These are phyloP conservation scores for Cynopterus brachyotis DNA, from an alignment of 2,113 vertebrate genomes.

Conservation along the genomic window DNA sequence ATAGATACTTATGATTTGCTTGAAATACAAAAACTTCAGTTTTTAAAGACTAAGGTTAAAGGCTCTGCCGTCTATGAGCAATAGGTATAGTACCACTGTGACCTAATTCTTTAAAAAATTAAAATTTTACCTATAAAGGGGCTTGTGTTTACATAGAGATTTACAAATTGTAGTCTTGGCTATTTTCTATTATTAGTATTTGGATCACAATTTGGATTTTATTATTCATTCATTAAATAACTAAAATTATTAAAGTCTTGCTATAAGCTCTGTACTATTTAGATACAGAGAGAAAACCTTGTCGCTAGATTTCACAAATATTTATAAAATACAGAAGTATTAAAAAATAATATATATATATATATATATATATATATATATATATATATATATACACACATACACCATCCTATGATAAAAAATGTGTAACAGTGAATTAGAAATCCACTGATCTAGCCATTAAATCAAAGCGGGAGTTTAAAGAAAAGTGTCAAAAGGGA, in stretches of 20 bases:
- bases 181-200: constrained; percentile 11
- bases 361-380: neutral
- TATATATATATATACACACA: neutral
- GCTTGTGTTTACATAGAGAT: neutral
- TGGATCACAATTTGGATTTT: neutral
- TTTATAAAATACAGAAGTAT: neutral
- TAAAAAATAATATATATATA: neutral
- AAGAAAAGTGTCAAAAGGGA: neutral
- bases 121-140: neutral
- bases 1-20: neutral
- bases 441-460: neutral
- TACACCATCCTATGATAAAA: neutral
- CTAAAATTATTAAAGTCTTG: neutral
- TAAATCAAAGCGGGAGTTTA: neutral
- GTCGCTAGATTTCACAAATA: neutral
- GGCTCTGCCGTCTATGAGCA: neutral
- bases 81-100: neutral
- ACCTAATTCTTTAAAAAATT: neutral
- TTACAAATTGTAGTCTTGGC: neutral
- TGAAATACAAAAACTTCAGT: neutral
- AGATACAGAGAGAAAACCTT: neutral
- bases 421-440: neutral
- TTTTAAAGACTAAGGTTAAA: neutral
- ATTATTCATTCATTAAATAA: neutral
- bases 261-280: neutral